phyloP scores from a whole-genome alignment of 2,888 invertebrate species.

The Lasiommata megera region DNA sequence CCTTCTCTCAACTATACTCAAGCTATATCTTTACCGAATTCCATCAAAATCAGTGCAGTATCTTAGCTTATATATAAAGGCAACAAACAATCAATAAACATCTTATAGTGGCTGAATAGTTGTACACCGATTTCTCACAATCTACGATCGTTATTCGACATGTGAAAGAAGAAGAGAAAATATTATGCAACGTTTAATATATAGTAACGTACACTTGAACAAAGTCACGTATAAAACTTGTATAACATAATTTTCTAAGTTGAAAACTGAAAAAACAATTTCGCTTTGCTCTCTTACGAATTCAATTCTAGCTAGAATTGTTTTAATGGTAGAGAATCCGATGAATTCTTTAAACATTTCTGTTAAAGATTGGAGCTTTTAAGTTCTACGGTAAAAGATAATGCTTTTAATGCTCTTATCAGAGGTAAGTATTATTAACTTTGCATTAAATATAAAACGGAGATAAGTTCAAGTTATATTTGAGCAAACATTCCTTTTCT shows the following conservation, averaged over 20 bases:
- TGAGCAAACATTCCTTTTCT: neutral
- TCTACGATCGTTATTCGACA: too few species aligned
- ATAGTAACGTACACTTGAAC: too few species aligned
- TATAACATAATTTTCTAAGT: neutral
- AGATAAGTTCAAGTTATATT: neutral
- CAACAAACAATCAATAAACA: too few species aligned
- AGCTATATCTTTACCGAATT: too few species aligned
- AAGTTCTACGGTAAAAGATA: neutral
- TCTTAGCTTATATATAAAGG: too few species aligned
- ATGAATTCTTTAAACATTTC: slow-evolving; percentile 5
- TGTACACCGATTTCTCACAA: too few species aligned
- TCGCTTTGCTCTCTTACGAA: slow-evolving; percentile 4
- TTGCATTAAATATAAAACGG: neutral
- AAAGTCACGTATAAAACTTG: too few species aligned
- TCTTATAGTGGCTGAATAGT: too few species aligned
- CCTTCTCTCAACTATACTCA: too few species aligned
- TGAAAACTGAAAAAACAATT: slow-evolving; percentile 7
- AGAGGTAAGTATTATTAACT: neutral
- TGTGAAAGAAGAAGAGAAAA: too few species aligned
- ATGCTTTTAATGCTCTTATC: neutral
- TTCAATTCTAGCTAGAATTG: slow-evolving; percentile 2
- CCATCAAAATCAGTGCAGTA: too few species aligned
- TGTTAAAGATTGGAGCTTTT: neutral
- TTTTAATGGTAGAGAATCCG: slow-evolving; percentile 1
- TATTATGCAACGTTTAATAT: too few species aligned